Evolutionary conservation across 2,797 vertebrate species (phyloP).

Genomic region (Paramormyrops hopkinsi): DNA sequence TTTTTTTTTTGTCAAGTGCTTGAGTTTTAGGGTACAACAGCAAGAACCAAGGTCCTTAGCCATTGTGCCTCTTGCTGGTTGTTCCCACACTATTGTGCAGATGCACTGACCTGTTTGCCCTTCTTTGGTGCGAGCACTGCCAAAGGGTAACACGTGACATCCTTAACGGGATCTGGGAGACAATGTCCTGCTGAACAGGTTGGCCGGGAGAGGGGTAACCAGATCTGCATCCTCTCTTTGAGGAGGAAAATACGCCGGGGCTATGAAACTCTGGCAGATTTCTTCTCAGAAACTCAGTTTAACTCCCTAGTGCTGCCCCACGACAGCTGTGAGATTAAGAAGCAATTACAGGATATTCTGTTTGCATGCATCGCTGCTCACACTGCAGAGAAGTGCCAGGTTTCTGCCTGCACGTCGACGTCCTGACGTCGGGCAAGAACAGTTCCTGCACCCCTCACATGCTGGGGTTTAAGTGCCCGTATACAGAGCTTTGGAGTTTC

Average conservation of each 20-base stretch:
- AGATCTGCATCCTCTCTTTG: background rate
- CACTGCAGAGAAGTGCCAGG: background rate
- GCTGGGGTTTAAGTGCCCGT: background rate
- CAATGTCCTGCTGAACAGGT: background rate
- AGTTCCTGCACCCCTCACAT: background rate
- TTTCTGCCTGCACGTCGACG: background rate
- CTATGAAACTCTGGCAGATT: background rate
- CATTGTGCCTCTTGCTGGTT: background rate
- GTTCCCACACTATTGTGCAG: background rate
- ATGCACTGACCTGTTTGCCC: background rate
- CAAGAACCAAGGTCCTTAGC: background rate
- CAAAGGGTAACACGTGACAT: background rate
- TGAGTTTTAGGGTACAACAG: background rate
- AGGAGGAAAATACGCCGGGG: background rate
- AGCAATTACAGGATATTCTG: background rate
- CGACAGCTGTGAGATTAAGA: constrained; percentile 16
- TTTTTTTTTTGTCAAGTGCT: background rate
- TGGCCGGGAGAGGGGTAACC: background rate
- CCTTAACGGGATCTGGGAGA: background rate
- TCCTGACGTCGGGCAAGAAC: background rate
- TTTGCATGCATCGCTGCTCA: background rate
- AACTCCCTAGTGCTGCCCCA: background rate
- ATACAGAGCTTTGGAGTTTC: background rate
- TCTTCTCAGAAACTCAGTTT: background rate
- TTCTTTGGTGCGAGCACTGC: background rate